Conservation (phyloP, 2,888 invertebrate species). For the Pycnomerus fuliginosus region DNA sequence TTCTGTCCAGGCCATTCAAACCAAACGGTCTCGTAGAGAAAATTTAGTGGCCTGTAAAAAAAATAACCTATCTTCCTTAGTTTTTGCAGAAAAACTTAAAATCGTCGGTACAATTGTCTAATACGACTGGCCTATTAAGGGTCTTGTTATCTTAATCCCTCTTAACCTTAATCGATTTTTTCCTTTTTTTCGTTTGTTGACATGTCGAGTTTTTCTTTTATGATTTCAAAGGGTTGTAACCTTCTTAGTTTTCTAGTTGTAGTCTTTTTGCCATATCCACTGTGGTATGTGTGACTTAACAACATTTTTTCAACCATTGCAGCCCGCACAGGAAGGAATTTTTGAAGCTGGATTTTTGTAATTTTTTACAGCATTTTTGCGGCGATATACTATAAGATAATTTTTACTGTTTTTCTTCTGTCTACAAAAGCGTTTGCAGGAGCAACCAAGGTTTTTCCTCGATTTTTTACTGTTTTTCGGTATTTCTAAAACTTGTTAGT, state of each 20-base stretch:
- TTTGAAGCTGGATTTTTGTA: slow-evolving; percentile 44
- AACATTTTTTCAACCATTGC: slow-evolving; percentile 52
- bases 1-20: too few species aligned
- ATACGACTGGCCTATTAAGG: too few species aligned
- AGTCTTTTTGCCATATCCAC: slow-evolving; percentile 51
- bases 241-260: slow-evolving; percentile 19
- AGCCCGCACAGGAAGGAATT: slow-evolving; percentile 51
- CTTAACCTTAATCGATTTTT: slow-evolving; percentile 14
- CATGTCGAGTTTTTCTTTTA: slow-evolving; percentile 16
- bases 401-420: slow-evolving; percentile 48
- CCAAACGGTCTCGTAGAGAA: too few species aligned
- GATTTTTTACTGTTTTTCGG: slow-evolving; percentile 42
- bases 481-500: slow-evolving; percentile 36
- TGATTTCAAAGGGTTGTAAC: slow-evolving; percentile 10
- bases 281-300: slow-evolving; percentile 51
- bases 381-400: slow-evolving; percentile 13
- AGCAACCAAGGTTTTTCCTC: slow-evolving; percentile 51
- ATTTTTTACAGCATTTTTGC: slow-evolving; percentile 47
- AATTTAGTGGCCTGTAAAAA: too few species aligned
- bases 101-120: too few species aligned
- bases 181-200: slow-evolving; percentile 16
- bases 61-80: too few species aligned
- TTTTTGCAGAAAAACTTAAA: too few species aligned
- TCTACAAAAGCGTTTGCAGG: slow-evolving; percentile 57
- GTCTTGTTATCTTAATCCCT: too few species aligned